Conservation (phyloP, 2,797 vertebrate species). For the Gorsachius magnificus region DNA sequence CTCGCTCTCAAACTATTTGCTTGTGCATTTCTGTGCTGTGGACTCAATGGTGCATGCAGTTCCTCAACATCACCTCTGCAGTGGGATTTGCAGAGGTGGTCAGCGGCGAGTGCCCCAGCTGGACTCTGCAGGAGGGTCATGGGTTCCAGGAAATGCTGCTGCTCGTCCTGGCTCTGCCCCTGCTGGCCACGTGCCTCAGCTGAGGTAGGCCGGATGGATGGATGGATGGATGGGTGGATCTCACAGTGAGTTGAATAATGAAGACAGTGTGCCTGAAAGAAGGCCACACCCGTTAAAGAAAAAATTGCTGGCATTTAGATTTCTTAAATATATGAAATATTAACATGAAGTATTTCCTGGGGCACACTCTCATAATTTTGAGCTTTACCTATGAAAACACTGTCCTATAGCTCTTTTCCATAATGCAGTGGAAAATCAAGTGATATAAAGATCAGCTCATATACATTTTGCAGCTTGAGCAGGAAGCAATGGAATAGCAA, state of each 20-base stretch:
- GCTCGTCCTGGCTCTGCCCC: too few species aligned
- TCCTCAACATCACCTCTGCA: background rate
- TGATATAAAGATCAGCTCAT: background rate
- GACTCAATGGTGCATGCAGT: accelerated
- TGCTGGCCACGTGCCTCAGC: too few species aligned
- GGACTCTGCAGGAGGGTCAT: background rate
- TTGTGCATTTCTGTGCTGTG: background rate
- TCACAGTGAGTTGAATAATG: background rate
- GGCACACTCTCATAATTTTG: background rate
- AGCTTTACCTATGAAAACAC: background rate
- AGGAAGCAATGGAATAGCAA: background rate
- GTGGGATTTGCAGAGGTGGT: background rate
- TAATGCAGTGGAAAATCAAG: background rate
- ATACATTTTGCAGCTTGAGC: background rate
- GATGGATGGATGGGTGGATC: background rate
- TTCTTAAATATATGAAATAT: background rate
- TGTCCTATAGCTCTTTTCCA: background rate
- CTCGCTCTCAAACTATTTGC: background rate
- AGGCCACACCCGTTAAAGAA: background rate
- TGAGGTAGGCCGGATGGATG: background rate
- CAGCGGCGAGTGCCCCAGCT: background rate
- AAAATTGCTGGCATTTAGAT: background rate
- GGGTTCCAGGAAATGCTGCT: background rate
- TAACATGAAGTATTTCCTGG: background rate
- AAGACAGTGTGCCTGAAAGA: background rate